Evolutionary conservation across 2,113 vertebrate species (phyloP).

Genomic region (Anas platyrhynchos): DNA sequence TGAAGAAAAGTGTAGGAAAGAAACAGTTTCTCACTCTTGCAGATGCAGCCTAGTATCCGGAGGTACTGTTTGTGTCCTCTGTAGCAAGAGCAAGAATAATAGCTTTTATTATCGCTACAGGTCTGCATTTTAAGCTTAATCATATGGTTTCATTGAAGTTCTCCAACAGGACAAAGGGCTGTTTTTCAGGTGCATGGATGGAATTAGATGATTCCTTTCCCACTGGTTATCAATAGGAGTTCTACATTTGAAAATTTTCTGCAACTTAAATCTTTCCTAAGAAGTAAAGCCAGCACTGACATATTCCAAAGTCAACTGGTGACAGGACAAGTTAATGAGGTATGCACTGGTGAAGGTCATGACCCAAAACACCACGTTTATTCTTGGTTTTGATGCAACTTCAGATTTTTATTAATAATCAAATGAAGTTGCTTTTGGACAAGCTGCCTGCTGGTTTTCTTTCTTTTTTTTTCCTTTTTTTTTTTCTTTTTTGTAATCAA

Average conservation of each 20-base stretch:
- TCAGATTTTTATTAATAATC: not conserved
- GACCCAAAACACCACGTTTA: not conserved
- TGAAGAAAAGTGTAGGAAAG: not conserved
- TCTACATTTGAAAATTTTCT: not conserved
- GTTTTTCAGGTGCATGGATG: not conserved
- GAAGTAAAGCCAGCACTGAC: conserved; percentile 2
- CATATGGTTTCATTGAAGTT: not conserved
- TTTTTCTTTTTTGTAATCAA: not conserved
- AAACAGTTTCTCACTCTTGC: not conserved
- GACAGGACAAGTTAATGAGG: not conserved
- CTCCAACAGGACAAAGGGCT: not conserved
- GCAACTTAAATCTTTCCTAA: not conserved
- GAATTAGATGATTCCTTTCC: not conserved
- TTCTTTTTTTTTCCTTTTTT: not conserved
- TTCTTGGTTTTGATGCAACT: not conserved
- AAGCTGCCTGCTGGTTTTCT: not conserved
- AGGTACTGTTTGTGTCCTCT: not conserved
- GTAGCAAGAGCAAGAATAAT: not conserved
- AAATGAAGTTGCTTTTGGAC: not conserved
- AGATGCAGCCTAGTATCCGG: not conserved
- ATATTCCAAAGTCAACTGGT: not conserved
- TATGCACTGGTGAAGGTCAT: not conserved
- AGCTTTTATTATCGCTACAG: not conserved
- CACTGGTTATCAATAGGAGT: not conserved
- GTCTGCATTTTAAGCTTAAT: not conserved